These are phyloP conservation scores for Pelochelys cantorii DNA, from an alignment of 2,797 vertebrate species.

Conservation along the genomic window DNA sequence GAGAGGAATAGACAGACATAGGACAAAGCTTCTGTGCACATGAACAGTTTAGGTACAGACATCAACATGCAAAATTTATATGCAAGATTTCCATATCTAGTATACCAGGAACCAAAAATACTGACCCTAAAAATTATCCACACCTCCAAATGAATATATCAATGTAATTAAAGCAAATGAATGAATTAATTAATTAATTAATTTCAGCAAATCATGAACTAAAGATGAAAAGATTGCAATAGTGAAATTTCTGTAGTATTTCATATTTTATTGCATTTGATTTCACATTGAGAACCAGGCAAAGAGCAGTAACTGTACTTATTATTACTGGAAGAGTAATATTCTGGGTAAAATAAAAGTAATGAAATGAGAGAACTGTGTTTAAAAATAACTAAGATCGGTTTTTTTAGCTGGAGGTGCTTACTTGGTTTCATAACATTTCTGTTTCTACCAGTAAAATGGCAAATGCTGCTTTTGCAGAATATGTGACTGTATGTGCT, in stretches of 20 bases:
- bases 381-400: background rate
- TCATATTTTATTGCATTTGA: background rate
- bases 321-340: background rate
- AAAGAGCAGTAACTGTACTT: background rate
- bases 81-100: background rate
- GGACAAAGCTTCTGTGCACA: background rate
- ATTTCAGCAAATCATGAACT: background rate
- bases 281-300: background rate
- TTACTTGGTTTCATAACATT: background rate
- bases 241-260: background rate
- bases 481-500: background rate
- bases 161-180: background rate
- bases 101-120: background rate
- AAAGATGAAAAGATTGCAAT: background rate
- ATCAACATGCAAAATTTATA: background rate
- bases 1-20: slow-evolving; percentile 39
- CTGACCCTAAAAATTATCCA: background rate
- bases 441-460: background rate
- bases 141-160: background rate
- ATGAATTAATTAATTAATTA: background rate
- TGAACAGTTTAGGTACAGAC: background rate
- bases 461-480: background rate
- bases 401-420: background rate
- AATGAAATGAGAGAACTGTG: background rate
- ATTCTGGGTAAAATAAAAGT: background rate